phyloP scores from a whole-genome alignment of 2,888 invertebrate genomes.

The Hydrotaea cyrtoneurina region DNA sequence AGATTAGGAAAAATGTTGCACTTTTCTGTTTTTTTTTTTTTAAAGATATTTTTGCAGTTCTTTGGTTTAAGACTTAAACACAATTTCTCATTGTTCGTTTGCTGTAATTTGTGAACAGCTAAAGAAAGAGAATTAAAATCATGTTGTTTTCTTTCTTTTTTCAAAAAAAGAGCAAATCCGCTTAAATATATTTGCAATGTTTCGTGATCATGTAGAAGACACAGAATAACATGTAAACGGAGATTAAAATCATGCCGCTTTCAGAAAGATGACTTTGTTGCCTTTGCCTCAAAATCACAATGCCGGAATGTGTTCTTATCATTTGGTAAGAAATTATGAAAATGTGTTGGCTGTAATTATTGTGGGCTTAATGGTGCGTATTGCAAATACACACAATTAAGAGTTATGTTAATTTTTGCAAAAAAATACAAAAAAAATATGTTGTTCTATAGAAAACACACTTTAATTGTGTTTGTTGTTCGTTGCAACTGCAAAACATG shows the following conservation, averaged over 20 bases:
- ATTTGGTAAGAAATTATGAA: background rate
- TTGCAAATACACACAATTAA: background rate
- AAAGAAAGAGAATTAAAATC: background rate
- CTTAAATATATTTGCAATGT: background rate
- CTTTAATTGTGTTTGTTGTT: too few relatives aligned
- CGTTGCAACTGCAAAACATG: background rate
- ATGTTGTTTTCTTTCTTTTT: slow-evolving; percentile 6
- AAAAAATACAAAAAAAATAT: too few relatives aligned
- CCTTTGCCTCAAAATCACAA: background rate
- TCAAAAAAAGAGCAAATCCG: slow-evolving; percentile 10
- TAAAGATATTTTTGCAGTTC: background rate
- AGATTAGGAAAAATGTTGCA: slow-evolving; percentile 53
- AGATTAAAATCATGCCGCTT: background rate
- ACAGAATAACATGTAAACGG: background rate
- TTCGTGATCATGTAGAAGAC: too few relatives aligned
- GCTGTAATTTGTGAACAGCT: slow-evolving; percentile 45
- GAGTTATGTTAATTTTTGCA: background rate
- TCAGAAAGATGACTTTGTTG: background rate
- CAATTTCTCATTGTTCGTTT: slow-evolving; percentile 17
- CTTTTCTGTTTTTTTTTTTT: slow-evolving; percentile 54
- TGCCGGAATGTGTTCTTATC: background rate
- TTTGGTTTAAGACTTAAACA: slow-evolving; percentile 35
- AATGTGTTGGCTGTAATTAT: background rate
- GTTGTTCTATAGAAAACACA: too few relatives aligned
- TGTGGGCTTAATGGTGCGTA: background rate